A percentile compares a stretch with the other conserved stretches of the same genome.
Evolutionary conservation across 2,888 invertebrate genomes (phyloP).

Genomic region (Zootermopsis nevadensis): DNA sequence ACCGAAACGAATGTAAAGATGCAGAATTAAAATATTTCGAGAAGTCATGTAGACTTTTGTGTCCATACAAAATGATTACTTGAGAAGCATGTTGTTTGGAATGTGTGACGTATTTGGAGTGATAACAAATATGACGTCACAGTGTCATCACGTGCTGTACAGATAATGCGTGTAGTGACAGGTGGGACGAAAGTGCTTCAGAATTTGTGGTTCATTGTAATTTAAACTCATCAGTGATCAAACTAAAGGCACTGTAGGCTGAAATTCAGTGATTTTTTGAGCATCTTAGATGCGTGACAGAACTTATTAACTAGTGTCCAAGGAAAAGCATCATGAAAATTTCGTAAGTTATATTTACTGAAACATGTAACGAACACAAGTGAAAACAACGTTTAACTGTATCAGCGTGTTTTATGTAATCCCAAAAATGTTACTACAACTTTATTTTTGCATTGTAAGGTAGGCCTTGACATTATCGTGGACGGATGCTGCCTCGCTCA

Average conservation of each 20-base stretch:
- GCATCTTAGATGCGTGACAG: background rate
- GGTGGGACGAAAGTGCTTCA: background rate
- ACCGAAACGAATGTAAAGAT: no score
- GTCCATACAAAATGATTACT: background rate
- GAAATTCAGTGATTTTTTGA: background rate
- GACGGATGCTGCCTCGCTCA: background rate
- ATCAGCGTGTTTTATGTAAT: background rate
- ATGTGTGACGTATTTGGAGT: slow-evolving; percentile 21
- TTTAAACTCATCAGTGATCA: background rate
- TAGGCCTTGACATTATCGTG: slow-evolving; percentile 1
- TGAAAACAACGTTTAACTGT: background rate
- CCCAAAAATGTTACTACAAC: background rate
- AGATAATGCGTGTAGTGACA: background rate
- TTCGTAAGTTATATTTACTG: background rate
- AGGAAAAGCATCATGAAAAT: background rate
- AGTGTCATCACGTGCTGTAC: background rate
- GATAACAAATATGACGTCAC: slow-evolving; percentile 14
- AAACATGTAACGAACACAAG: background rate
- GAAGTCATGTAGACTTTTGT: no score
- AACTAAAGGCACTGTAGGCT: background rate
- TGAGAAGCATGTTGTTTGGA: background rate
- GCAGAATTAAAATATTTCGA: no score
- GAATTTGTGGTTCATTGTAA: background rate
- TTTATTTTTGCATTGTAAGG: background rate
- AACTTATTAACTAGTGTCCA: background rate